Percentiles rank a stretch among this genome's conserved stretches.
These are phyloP conservation scores for Dermatemys mawii DNA, from an alignment of 2,113 vertebrate species.

Conservation along the genomic window DNA sequence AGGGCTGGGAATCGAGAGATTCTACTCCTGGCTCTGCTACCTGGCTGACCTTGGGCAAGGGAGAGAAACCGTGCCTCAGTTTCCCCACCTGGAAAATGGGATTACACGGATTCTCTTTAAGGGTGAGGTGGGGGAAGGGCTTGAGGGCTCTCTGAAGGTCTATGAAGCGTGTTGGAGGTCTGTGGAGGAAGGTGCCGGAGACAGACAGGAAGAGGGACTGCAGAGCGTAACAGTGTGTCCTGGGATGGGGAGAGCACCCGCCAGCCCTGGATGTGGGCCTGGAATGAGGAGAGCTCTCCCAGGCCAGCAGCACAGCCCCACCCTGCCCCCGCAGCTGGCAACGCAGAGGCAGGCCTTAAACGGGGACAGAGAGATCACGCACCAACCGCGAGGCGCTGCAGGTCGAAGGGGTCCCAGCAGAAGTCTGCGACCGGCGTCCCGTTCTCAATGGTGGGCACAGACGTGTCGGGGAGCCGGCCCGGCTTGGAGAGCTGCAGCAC, in stretches of 20 bases:
- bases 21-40: neutral
- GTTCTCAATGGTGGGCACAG: conserved; percentile 92
- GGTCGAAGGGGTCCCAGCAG: conserved; percentile 93
- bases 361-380: accelerated
- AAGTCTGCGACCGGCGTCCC: conserved; percentile 85
- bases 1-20: neutral
- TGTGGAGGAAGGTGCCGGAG: neutral
- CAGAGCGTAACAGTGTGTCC: neutral
- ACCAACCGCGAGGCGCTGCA: conserved; percentile 87
- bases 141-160: neutral
- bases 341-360: too few species aligned
- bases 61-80: neutral
- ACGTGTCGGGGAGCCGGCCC: conserved; percentile 84
- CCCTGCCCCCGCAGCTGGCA: neutral
- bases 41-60: neutral
- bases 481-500: conserved; percentile 85
- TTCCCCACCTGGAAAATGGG: neutral
- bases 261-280: neutral
- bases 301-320: neutral
- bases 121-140: neutral
- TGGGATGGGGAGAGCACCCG: neutral
- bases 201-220: neutral
- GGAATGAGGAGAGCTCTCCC: neutral
- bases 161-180: neutral
- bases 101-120: neutral